Conservation (phyloP, 2,888 invertebrate genomes). For the Leptothorax acervorum region DNA sequence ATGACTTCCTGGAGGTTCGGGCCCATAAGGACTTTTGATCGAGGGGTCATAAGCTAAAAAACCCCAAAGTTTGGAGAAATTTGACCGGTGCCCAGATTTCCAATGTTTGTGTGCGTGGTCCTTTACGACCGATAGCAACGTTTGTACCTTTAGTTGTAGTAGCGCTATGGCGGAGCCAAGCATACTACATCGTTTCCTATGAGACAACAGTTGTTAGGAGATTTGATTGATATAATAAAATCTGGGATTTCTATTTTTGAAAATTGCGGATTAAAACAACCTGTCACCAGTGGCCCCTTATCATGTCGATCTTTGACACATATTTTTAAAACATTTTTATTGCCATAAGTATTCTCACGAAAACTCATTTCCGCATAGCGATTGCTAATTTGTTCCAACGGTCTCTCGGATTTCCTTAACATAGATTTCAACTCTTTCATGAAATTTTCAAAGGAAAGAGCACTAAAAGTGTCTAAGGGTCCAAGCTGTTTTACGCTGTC, state of each 20-base stretch:
- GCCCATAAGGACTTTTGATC: no score
- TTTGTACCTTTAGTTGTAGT: neutral
- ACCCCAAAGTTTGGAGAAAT: no score
- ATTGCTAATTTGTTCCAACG: slow-evolving; percentile 20
- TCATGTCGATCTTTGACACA: neutral
- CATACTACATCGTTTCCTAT: slow-evolving; percentile 15
- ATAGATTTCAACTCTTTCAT: slow-evolving; percentile 18
- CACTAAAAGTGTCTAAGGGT: slow-evolving; percentile 15
- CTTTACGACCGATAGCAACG: neutral
- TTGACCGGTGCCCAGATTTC: no score
- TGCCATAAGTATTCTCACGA: neutral
- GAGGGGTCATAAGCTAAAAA: no score
- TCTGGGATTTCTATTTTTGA: neutral
- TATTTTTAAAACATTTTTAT: neutral
- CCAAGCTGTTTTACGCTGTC: neutral
- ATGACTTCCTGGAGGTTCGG: no score
- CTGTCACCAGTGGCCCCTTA: neutral
- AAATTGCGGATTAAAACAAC: slow-evolving; percentile 1
- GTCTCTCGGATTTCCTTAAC: neutral
- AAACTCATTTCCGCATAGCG: neutral
- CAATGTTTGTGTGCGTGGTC: no score
- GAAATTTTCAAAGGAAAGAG: slow-evolving; percentile 17
- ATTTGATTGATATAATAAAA: neutral
- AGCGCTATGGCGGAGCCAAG: slow-evolving; percentile 2
- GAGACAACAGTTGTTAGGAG: slow-evolving; percentile 7